Conservation (phyloP, 1,140 invertebrate genomes). For the Cherax destructor region DNA sequence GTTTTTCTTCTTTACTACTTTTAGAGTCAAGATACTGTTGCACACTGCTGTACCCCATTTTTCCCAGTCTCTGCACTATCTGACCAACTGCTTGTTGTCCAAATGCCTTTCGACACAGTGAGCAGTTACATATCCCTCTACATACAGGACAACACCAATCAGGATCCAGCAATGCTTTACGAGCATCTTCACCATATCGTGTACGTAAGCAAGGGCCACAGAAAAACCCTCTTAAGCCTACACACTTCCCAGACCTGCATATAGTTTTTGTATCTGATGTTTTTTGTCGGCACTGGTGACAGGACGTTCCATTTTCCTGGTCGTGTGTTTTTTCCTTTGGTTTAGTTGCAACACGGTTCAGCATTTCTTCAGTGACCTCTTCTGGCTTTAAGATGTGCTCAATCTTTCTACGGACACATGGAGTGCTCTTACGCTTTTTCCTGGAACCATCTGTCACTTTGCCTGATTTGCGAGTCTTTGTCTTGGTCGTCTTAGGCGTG, state of each 20-base stretch:
- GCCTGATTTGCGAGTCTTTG: slow-evolving; percentile 35
- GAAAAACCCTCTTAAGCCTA: slow-evolving; percentile 75
- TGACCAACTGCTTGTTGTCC: slow-evolving; percentile 61
- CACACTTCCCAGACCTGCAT: slow-evolving; percentile 75
- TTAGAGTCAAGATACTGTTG: slow-evolving; percentile 51
- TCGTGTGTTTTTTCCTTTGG: slow-evolving; percentile 71
- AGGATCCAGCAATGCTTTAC: slow-evolving; percentile 65
- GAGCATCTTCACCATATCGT: slow-evolving; percentile 70
- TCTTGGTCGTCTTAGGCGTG: slow-evolving; percentile 43
- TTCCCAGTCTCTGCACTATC: slow-evolving; percentile 47
- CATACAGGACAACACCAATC: slow-evolving; percentile 71
- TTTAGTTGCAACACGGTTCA: slow-evolving; percentile 67
- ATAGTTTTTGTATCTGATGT: slow-evolving; percentile 77
- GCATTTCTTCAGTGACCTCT: slow-evolving; percentile 70
- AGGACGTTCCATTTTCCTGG: slow-evolving; percentile 75
- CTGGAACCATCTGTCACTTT: slow-evolving; percentile 33
- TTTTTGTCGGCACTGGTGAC: slow-evolving; percentile 77
- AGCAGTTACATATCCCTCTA: slow-evolving; percentile 71
- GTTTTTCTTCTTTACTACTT: not conserved
- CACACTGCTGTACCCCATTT: slow-evolving; percentile 55
- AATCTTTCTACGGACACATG: slow-evolving; percentile 65
- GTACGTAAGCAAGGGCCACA: slow-evolving; percentile 70
- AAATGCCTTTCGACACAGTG: slow-evolving; percentile 68
- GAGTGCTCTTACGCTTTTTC: slow-evolving; percentile 71
- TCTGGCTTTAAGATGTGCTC: slow-evolving; percentile 69